Percentiles rank a stretch among this genome's conserved stretches.
Conservation (phyloP, 2,888 invertebrate genomes). For the Apocheima hispidaria region DNA sequence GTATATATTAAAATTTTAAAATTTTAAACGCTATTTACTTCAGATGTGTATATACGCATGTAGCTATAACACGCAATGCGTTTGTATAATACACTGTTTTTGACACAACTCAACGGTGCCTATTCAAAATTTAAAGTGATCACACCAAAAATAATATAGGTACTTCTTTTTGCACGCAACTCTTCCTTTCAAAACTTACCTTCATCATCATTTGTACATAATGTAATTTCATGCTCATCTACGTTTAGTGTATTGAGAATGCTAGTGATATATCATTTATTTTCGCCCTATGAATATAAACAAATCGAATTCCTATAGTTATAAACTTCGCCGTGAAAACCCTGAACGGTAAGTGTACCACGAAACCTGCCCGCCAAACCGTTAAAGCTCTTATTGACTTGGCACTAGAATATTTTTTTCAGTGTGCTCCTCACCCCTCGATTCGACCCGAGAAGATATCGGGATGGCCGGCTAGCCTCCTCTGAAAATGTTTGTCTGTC, state of each 20-base stretch:
- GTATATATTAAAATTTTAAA: no score
- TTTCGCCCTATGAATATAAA: conserved; percentile 53
- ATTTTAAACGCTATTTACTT: background rate
- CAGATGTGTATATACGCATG: conserved; percentile 1
- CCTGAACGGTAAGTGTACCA: conserved; percentile 54
- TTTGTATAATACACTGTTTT: conserved; percentile 11
- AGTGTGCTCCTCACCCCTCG: conserved; percentile 87
- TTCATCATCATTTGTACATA: conserved; percentile 53
- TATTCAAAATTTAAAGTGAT: background rate
- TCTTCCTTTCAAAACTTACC: conserved; percentile 24
- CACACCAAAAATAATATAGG: conserved; percentile 11
- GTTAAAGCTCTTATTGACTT: conserved; percentile 81
- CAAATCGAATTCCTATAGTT: conserved; percentile 47
- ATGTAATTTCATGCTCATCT: conserved; percentile 83
- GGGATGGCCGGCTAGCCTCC: conserved; percentile 84
- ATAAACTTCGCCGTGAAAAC: conserved; percentile 38
- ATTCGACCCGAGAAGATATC: conserved; percentile 85
- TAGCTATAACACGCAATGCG: background rate
- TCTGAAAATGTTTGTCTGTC: conserved; percentile 83
- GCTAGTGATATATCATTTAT: conserved; percentile 77
- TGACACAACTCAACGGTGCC: background rate
- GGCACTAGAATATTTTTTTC: conserved; percentile 86
- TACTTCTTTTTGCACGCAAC: conserved; percentile 44
- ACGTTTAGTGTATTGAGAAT: conserved; percentile 83
- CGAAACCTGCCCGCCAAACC: conserved; percentile 74